A percentile compares a stretch with the other conserved stretches of the same genome.
These are phyloP conservation scores for Epinephelus awoara DNA, from an alignment of 2,797 vertebrate genomes.

Conservation along the genomic window DNA sequence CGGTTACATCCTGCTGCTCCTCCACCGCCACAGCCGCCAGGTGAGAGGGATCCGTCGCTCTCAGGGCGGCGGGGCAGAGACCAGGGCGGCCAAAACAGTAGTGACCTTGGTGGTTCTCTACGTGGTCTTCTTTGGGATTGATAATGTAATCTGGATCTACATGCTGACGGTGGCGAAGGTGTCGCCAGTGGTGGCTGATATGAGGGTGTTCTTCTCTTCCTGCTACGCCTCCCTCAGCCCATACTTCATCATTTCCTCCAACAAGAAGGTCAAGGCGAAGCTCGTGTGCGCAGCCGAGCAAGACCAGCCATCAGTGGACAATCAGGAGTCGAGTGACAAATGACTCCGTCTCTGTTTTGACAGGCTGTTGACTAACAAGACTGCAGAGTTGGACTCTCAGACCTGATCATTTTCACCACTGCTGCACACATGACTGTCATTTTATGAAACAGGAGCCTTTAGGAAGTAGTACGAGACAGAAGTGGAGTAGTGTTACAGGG, in stretches of 20 bases:
- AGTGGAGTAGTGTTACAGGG: background rate
- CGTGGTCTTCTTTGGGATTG: slow-evolving; percentile 87
- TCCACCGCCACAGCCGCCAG: slow-evolving; percentile 82
- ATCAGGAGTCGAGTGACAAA: slow-evolving; percentile 74
- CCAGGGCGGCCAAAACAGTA: slow-evolving; percentile 85
- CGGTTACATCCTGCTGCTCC: slow-evolving; percentile 84
- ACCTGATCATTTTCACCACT: slow-evolving; percentile 32
- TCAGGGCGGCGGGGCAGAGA: slow-evolving; percentile 77
- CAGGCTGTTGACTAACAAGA: slow-evolving; percentile 27
- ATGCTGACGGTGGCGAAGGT: slow-evolving; percentile 87
- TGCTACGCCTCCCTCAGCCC: slow-evolving; percentile 87
- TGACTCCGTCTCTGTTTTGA: slow-evolving; percentile 55
- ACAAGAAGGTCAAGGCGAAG: slow-evolving; percentile 87
- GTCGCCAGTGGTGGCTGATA: slow-evolving; percentile 85
- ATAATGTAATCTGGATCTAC: slow-evolving; percentile 89
- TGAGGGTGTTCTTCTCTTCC: slow-evolving; percentile 89
- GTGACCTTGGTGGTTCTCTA: slow-evolving; percentile 87
- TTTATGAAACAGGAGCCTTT: slow-evolving; percentile 9
- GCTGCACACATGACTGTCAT: slow-evolving; percentile 24
- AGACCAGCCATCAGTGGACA: slow-evolving; percentile 56
- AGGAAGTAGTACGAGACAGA: background rate
- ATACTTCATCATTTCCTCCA: slow-evolving; percentile 87
- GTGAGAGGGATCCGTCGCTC: slow-evolving; percentile 76
- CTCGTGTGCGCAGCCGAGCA: slow-evolving; percentile 80
- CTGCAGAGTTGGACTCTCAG: slow-evolving; percentile 7